A percentile compares a stretch with the other conserved stretches of the same genome.
Evolutionary conservation across 2,888 invertebrate genomes (phyloP).

Genomic region (Meganola albula): DNA sequence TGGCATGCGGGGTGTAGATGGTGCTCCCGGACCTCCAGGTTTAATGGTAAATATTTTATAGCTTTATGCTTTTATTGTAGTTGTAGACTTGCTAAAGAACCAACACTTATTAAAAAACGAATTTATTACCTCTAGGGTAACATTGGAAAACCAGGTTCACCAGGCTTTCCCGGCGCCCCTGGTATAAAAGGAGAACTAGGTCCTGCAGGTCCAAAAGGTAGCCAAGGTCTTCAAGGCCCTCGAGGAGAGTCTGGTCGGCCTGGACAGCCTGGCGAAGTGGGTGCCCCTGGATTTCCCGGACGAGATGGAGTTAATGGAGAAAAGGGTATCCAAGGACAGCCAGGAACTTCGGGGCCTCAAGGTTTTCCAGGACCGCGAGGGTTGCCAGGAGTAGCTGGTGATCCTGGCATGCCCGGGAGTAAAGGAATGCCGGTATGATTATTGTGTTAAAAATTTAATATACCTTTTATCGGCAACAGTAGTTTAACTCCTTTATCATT

Average conservation of each 20-base stretch:
- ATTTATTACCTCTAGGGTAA: conserved; percentile 76
- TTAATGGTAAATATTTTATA: conserved; percentile 82
- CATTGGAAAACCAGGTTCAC: conserved; percentile 88
- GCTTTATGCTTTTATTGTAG: too few relatives aligned
- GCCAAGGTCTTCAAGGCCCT: conserved; percentile 88
- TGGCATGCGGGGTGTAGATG: conserved; percentile 88
- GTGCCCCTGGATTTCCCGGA: conserved; percentile 85
- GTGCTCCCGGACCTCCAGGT: conserved; percentile 87
- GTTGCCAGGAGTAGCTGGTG: conserved; percentile 84
- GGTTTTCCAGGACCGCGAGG: conserved; percentile 91
- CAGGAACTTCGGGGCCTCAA: conserved; percentile 85
- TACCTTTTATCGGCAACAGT: too few relatives aligned
- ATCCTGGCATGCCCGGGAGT: conserved; percentile 83
- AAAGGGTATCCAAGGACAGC: conserved; percentile 85
- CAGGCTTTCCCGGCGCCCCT: conserved; percentile 89
- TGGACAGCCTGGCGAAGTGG: conserved; percentile 86
- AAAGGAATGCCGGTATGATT: conserved; percentile 85
- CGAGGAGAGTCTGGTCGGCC: conserved; percentile 89
- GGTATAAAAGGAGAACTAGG: conserved; percentile 91
- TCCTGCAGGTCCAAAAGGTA: conserved; percentile 85
- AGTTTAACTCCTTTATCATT: too few relatives aligned
- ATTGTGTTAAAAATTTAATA: neutral
- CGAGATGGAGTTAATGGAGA: conserved; percentile 89
- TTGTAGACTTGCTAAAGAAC: too few relatives aligned
- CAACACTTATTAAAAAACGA: too few relatives aligned